Conservation (phyloP, 37 sponge, comb jelly and placozoan species). For the Diacarnus erythraeanus region DNA sequence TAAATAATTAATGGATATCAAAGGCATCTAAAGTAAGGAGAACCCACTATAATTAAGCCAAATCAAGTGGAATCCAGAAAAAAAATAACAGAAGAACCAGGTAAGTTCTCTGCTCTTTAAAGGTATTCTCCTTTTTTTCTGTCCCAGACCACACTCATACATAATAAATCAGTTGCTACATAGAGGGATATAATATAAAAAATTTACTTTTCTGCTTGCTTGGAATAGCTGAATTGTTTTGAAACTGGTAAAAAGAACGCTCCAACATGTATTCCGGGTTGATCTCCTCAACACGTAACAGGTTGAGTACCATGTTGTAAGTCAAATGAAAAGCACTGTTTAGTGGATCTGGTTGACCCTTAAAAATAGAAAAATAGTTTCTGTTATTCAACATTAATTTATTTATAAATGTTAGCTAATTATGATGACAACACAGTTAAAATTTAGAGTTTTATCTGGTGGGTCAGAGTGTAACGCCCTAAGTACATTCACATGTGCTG, state of each 20-base stretch:
- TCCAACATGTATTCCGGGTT: conserved; percentile 99
- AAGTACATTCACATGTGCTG: neutral
- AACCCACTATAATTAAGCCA: too few species aligned
- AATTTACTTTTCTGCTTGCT: conserved; percentile 71
- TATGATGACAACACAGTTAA: neutral
- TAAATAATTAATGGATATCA: too few species aligned
- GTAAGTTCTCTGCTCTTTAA: too few species aligned
- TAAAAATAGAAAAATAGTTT: neutral
- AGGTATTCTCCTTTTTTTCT: too few species aligned
- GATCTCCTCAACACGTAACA: conserved; percentile 96
- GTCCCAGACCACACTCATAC: neutral
- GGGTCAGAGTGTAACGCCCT: too few species aligned
- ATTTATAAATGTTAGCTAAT: neutral
- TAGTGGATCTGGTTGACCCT: conserved; percentile 93
- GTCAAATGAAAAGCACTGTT: conserved; percentile 97
- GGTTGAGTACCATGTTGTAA: conserved; percentile 98
- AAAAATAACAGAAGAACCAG: too few species aligned
- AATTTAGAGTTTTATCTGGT: too few species aligned
- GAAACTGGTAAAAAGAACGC: conserved; percentile 96
- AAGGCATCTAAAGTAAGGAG: too few species aligned
- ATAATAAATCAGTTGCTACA: neutral
- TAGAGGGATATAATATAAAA: neutral
- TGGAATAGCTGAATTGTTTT: conserved; percentile 93
- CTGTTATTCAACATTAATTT: neutral
- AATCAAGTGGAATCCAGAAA: too few species aligned